A percentile compares a stretch with the other conserved stretches of the same genome.
Evolutionary conservation across 2,113 vertebrate species (phyloP).

Genomic region (Larimichthys crocea): DNA sequence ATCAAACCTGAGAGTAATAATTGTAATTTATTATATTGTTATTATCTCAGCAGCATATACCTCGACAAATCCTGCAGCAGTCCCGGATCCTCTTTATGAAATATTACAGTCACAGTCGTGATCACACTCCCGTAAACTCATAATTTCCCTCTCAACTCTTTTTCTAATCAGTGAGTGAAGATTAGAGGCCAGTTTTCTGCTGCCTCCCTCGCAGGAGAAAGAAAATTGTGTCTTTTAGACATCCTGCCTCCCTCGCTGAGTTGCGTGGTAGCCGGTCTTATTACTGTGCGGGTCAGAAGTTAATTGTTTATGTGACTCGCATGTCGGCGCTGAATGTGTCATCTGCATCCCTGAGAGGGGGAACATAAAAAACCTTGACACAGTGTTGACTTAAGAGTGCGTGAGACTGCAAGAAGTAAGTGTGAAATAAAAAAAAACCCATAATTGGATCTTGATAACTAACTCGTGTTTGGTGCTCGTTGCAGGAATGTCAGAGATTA

Average conservation of each 20-base stretch:
- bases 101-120: slow-evolving; percentile 35
- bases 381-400: slow-evolving; percentile 17
- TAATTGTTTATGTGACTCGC: slow-evolving; percentile 71
- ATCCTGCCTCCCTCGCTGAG: slow-evolving; percentile 25
- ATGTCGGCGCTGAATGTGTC: slow-evolving; percentile 57
- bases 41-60: background rate
- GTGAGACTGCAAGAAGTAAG: background rate
- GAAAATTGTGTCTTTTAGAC: slow-evolving; percentile 49
- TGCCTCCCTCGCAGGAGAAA: slow-evolving; percentile 28
- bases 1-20: background rate
- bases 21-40: background rate
- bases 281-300: slow-evolving; percentile 66
- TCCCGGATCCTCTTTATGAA: slow-evolving; percentile 22
- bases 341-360: slow-evolving; percentile 40
- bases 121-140: slow-evolving; percentile 41
- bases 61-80: background rate
- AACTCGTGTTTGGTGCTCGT: slow-evolving; percentile 16
- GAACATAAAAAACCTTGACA: slow-evolving; percentile 25
- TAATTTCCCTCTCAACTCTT: slow-evolving; percentile 41
- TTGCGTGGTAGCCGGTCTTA: slow-evolving; percentile 22
- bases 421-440: background rate
- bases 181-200: slow-evolving; percentile 49
- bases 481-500: slow-evolving; percentile 34
- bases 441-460: slow-evolving; percentile 35
- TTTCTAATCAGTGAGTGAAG: slow-evolving; percentile 49